Evolutionary conservation across 2,113 vertebrate species (phyloP), one percentile per base, ranked within the genome.

Genomic region (Elephantulus edwardii): DNA sequence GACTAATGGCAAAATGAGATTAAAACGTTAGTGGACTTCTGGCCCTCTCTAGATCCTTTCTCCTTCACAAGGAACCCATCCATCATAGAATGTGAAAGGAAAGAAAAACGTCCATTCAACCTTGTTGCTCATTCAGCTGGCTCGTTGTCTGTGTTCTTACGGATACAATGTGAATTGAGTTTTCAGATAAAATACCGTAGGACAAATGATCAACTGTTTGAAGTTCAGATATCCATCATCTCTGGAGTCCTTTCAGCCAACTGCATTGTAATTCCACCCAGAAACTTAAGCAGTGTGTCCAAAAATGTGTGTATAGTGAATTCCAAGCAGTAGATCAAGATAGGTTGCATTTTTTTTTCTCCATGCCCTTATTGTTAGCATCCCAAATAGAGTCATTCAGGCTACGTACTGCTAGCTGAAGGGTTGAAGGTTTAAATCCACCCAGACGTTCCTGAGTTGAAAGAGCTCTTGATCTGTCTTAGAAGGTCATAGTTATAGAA

Each of bases 191-290:
- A 84, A 89, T 80, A 46, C 26, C 20, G 33, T 19, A 38, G 33
- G 68, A 77, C n/a, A 92, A 79, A 78, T 26, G 56, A 77, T 64
- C 14, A 75, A 81, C 56, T 77, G 38, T 70, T 91, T 93, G 38
- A 81, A 95, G 40, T 78, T 75, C 75, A 87, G 62, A 80, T 80
- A 92, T 83, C 38, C n/a, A 89, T 89, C 70, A 85, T 83, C 64
- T 80, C 54, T 80, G 91, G 12, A 91, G 17, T 79, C 68, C 48
- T 91, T 95, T 70, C 54, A 79, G 44, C 46, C 58, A 92, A 74
- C 42, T 28, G 60, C 42, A 52, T 52, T 89, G 48, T 88, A 74
- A 92, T 92, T 93, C 70, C 14, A 72, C 86, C 38, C 8, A 33
- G 74, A 68, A 89, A 77, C 20, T 11, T 85, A 85, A n/a, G 48